These are phyloP conservation scores for Malthinus seriepunctatus DNA, from an alignment of 2,888 invertebrate genomes.

Conservation along the genomic window DNA sequence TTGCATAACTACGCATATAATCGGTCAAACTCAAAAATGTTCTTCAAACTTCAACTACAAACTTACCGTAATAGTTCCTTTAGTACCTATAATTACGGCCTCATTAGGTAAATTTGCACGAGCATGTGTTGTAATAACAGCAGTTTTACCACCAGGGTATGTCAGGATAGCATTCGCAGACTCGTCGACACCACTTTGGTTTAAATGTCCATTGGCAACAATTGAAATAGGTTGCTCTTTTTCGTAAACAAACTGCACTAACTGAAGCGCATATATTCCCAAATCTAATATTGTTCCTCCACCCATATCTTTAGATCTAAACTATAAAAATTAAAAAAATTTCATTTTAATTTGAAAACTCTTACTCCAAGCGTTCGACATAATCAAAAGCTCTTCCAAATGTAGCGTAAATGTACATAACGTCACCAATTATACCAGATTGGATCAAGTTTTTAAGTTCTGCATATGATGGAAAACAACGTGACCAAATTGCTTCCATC, in stretches of 20 bases:
- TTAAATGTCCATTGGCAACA: slow-evolving; percentile 69
- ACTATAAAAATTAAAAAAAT: slow-evolving; percentile 4
- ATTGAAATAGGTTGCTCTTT: slow-evolving; percentile 70
- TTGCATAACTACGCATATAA: too few relatives aligned
- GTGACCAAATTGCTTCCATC: slow-evolving; percentile 89
- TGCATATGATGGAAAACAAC: slow-evolving; percentile 78
- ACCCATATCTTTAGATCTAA: slow-evolving; percentile 58
- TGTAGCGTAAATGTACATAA: slow-evolving; percentile 66
- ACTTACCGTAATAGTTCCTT: slow-evolving; percentile 64
- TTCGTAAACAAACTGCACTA: slow-evolving; percentile 68
- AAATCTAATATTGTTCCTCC: slow-evolving; percentile 81
- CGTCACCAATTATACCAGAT: slow-evolving; percentile 69
- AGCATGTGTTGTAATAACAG: slow-evolving; percentile 64
- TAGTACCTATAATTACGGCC: slow-evolving; percentile 68
- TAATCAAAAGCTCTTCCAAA: slow-evolving; percentile 67
- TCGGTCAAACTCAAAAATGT: too few relatives aligned
- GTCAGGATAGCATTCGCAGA: slow-evolving; percentile 66
- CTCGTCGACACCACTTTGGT: slow-evolving; percentile 72
- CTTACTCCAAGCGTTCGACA: slow-evolving; percentile 60
- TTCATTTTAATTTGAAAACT: not conserved
- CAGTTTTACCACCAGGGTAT: slow-evolving; percentile 66
- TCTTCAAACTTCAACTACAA: too few relatives aligned
- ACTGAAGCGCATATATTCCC: slow-evolving; percentile 76
- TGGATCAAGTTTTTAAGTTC: slow-evolving; percentile 68
- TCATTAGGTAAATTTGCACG: slow-evolving; percentile 63